phyloP scores from a whole-genome alignment of 1,140 invertebrate genomes.

The Drosophila cardini region DNA sequence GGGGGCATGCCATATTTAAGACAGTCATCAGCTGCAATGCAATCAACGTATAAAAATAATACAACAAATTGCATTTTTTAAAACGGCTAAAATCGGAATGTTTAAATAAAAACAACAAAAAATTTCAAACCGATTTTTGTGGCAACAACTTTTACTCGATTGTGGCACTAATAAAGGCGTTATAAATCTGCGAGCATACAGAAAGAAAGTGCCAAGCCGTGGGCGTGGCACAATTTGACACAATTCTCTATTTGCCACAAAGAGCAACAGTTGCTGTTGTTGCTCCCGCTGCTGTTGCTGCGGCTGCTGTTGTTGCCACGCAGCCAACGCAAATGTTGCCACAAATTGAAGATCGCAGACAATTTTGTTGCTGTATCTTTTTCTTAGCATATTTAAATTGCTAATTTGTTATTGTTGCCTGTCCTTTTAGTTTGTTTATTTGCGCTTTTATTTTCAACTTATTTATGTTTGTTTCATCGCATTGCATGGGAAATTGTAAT shows the following conservation, averaged over 20 bases:
- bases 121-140: constrained; percentile 17
- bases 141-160: constrained; percentile 45
- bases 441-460: constrained; percentile 27
- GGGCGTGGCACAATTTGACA: constrained; percentile 51
- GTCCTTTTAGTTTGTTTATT: constrained; percentile 30
- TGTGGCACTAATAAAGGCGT: constrained; percentile 48
- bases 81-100: constrained; percentile 22
- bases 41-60: constrained; percentile 51
- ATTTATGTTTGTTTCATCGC: constrained; percentile 25
- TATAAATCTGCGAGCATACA: constrained; percentile 17
- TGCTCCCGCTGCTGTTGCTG: too few species aligned
- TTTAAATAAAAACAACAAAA: constrained; percentile 5
- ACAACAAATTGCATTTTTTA: constrained; percentile 36
- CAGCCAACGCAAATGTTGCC: constrained; percentile 3
- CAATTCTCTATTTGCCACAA: constrained; percentile 50
- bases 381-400: constrained; percentile 56
- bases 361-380: constrained; percentile 9
- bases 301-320: not conserved
- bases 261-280: constrained; percentile 26
- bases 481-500: constrained; percentile 62
- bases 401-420: constrained; percentile 52
- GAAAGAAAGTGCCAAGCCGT: constrained; percentile 44
- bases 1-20: constrained; percentile 42
- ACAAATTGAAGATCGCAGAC: constrained; percentile 14
- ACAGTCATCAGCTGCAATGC: constrained; percentile 22